These are phyloP conservation scores for Empidonax traillii DNA, from an alignment of 2,113 vertebrate genomes.

Conservation along the genomic window DNA sequence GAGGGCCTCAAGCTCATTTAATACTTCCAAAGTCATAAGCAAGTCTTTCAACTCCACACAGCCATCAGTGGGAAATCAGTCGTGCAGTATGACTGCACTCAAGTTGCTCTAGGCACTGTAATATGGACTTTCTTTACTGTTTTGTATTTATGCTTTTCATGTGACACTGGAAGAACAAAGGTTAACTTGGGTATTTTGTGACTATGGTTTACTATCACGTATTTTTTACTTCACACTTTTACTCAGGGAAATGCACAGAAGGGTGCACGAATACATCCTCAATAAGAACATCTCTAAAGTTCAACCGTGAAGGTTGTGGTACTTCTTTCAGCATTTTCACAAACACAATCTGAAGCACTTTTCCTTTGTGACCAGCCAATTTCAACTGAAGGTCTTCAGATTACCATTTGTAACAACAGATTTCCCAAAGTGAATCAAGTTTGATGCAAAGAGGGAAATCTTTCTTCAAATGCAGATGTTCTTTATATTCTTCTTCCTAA, in stretches of 20 bases:
- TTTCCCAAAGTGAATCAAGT: neutral
- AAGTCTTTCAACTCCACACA: neutral
- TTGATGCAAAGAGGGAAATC: neutral
- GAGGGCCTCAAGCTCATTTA: neutral
- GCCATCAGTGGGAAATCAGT: neutral
- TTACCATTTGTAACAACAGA: neutral
- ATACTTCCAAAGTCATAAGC: neutral
- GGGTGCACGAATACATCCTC: neutral
- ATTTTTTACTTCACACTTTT: neutral
- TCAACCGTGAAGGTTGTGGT: neutral
- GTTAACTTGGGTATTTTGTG: neutral
- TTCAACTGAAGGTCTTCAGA: neutral
- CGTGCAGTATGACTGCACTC: neutral
- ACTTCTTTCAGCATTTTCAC: neutral
- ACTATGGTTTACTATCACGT: neutral
- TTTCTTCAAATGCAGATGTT: slow-evolving; percentile 23
- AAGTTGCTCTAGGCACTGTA: neutral
- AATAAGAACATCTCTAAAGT: neutral
- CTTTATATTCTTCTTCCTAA: neutral
- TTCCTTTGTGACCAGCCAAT: neutral
- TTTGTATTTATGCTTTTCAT: neutral
- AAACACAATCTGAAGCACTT: neutral
- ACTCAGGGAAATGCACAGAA: neutral
- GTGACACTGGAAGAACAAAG: neutral
- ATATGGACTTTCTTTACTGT: neutral